Evolutionary conservation across 1,140 invertebrate genomes (phyloP).

Genomic region (Lethocerus indicus): DNA sequence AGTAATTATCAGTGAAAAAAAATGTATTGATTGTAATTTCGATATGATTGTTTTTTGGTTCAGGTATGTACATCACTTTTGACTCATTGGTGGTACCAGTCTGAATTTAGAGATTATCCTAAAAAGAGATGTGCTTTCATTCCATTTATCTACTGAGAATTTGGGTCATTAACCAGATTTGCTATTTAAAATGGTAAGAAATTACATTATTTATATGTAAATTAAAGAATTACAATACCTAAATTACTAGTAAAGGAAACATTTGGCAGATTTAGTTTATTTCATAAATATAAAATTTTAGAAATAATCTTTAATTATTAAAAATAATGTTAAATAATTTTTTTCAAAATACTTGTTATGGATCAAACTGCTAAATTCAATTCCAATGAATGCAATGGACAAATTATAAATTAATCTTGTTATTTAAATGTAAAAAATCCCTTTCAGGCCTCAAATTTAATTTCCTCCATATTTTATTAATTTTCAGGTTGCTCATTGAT

Average conservation of each 20-base stretch:
- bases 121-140: slow-evolving; percentile 47
- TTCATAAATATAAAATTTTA: neutral
- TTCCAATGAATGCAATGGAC: too few species aligned
- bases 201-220: neutral
- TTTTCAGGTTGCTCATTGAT: too few species aligned
- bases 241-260: neutral
- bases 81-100: slow-evolving; percentile 63
- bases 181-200: neutral
- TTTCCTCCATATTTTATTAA: too few species aligned
- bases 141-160: slow-evolving; percentile 41
- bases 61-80: slow-evolving; percentile 48
- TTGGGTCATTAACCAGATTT: neutral
- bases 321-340: neutral
- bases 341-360: too few species aligned
- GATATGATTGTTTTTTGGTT: slow-evolving; percentile 22
- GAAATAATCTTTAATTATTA: neutral
- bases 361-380: too few species aligned
- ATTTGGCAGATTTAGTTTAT: neutral
- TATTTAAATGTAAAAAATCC: too few species aligned
- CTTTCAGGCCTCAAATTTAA: too few species aligned
- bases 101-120: slow-evolving; percentile 63
- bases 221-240: neutral
- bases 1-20: too few species aligned
- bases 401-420: too few species aligned
- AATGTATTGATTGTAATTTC: neutral